phyloP scores from a whole-genome alignment of 2,113 vertebrate genomes.

The Apaloderma vittatum region DNA sequence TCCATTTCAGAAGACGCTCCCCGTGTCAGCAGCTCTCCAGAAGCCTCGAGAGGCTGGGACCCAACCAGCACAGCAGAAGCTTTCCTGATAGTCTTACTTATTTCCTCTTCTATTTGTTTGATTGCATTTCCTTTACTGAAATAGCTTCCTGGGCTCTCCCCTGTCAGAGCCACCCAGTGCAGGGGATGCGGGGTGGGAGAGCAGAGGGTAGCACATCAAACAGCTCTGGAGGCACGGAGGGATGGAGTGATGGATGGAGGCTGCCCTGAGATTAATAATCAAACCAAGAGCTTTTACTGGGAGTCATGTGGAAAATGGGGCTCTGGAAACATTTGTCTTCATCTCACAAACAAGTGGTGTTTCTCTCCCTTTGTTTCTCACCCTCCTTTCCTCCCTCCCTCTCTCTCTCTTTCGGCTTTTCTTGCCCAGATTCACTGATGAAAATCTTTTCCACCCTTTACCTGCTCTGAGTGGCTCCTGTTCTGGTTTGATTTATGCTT shows the following conservation, averaged over 20 bases:
- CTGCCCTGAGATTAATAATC: conserved; percentile 33
- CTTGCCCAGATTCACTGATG: conserved; percentile 29
- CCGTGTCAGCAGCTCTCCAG: conserved; percentile 56
- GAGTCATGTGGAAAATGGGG: conserved; percentile 50
- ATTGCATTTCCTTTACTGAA: background rate
- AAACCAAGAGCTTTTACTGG: conserved; percentile 60
- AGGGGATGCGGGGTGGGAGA: background rate
- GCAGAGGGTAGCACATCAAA: background rate
- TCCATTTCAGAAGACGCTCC: conserved; percentile 58
- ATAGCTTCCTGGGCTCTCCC: background rate
- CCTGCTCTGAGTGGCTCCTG: conserved; percentile 48
- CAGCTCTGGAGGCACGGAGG: background rate
- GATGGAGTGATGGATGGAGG: conserved; percentile 65
- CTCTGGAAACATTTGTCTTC: conserved; percentile 44
- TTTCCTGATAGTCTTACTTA: background rate
- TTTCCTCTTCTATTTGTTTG: background rate
- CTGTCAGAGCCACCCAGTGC: background rate
- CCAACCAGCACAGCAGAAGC: background rate
- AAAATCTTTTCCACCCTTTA: conserved; percentile 21
- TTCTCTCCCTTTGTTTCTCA: conserved; percentile 41
- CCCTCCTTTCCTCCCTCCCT: background rate
- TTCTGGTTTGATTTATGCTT: conserved; percentile 39
- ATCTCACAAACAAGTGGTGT: conserved; percentile 53
- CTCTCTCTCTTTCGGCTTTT: conserved; percentile 14
- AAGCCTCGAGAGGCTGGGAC: conserved; percentile 18